Evolutionary conservation across 2,797 vertebrate genomes (phyloP), one percentile per base, ranked within the genome.

Genomic region (Falco naumanni): DNA sequence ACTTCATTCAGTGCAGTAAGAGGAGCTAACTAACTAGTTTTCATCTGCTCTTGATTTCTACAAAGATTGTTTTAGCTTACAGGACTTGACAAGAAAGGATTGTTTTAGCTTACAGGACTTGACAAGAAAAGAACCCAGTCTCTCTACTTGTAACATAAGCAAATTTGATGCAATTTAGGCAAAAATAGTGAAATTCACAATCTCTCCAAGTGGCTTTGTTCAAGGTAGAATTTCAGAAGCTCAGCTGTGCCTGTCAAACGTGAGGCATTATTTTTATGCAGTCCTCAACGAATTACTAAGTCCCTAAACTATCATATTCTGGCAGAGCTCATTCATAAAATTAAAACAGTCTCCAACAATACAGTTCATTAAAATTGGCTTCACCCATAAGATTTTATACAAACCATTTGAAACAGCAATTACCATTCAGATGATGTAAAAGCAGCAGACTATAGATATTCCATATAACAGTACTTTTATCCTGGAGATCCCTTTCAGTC

Each of bases 351-450:
- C 56, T 95, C 96, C 91, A 97, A 75, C 60, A 89, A 87, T 84
- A 90, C 68, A 95, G 72, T 94, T 95, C 60, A 76, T 71, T 84
- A 95, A 94, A 93, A 93, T 91, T 91, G 91, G 54, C 47, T 96
- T 96, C 92, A 97, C 56, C 14, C 65, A 63, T 48, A 54, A 86
- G 97, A 92, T 59, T 90, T 95, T 88, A 95, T 57, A 96, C 53
- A 98, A 97, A 96, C 92, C 95, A 98, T 98, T 98, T 79, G 97
- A 94, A 98, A 97, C 90, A 98, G 96, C 97, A 98, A 97, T 93
- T 97, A 79, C 96, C 92, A 91, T 93, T 98, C 78, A 81, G 15
- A 47, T 88, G 75, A 96, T 70, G 8, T 90, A 95, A 94, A 88
- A 25, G 75, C 48, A 59, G 90, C 83, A 94, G 92, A 95, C 86